Conservation (phyloP, 2,888 invertebrate genomes). For the Anagyrus pseudococci region DNA sequence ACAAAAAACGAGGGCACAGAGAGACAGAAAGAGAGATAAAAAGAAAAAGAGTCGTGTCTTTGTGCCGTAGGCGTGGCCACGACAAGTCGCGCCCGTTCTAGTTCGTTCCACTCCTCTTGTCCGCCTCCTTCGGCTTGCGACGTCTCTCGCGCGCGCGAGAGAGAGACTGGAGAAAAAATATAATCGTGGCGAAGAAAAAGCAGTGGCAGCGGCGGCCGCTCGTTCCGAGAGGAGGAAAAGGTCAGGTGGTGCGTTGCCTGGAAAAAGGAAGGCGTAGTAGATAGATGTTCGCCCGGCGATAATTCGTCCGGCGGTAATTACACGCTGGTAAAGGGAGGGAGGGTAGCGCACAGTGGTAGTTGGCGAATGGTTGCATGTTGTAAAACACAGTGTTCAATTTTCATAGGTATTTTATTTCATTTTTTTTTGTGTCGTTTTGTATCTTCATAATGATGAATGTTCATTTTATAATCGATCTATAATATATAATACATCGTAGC, state of each 20-base stretch:
- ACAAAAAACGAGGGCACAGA: too few species aligned
- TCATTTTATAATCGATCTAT: conserved; percentile 61
- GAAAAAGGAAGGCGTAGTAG: background rate
- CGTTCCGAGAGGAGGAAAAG: background rate
- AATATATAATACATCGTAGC: conserved; percentile 61
- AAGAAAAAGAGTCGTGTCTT: too few species aligned
- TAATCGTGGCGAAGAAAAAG: background rate
- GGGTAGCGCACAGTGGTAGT: background rate
- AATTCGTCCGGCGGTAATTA: conserved; percentile 29
- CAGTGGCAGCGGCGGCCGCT: background rate
- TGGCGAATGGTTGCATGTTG: background rate
- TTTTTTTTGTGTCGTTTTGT: conserved; percentile 39
- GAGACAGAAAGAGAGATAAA: too few species aligned
- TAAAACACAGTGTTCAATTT: conserved; percentile 43
- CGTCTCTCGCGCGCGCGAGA: background rate
- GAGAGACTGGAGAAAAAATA: background rate
- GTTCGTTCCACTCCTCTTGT: background rate
- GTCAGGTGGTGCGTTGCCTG: background rate
- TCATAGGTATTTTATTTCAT: conserved; percentile 51
- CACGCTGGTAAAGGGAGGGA: background rate
- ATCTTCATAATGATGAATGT: conserved; percentile 60
- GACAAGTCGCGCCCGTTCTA: background rate
- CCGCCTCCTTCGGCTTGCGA: background rate
- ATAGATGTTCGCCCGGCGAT: conserved; percentile 24
- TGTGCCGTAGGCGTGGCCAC: too few species aligned